Conservation (phyloP, 2,797 vertebrate genomes). For the Capromys pilorides region DNA sequence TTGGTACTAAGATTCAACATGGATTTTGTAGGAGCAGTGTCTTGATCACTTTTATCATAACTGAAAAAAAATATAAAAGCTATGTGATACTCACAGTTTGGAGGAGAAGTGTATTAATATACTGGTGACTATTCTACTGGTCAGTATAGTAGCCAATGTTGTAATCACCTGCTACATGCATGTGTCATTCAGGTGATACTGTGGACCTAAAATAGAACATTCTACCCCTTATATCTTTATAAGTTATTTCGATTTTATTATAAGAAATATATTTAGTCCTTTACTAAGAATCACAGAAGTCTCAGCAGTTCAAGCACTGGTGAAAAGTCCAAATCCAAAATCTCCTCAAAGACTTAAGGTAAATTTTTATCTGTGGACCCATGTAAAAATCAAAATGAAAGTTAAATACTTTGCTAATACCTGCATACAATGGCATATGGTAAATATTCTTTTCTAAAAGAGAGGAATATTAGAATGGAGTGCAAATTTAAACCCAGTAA, state of each 20-base stretch:
- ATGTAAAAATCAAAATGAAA: not conserved
- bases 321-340: not conserved
- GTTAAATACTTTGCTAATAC: not conserved
- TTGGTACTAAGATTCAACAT: not conserved
- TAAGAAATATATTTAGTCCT: not conserved
- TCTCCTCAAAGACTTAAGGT: not conserved
- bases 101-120: not conserved
- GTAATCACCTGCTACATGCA: not conserved
- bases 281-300: not conserved
- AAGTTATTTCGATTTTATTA: not conserved
- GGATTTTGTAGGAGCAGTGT: not conserved
- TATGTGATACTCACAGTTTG: not conserved
- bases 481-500: not conserved
- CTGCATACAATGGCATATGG: not conserved
- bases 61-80: not conserved
- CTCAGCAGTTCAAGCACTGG: not conserved
- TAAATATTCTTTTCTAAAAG: not conserved
- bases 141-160: not conserved
- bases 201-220: not conserved
- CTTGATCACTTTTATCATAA: not conserved
- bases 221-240: not conserved
- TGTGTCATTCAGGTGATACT: not conserved
- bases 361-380: not conserved
- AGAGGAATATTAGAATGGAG: not conserved
- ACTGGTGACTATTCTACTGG: not conserved